Evolutionary conservation across 2,888 invertebrate genomes (phyloP), one percentile per base, ranked within the genome.

Genomic region (Deroplatys truncata): DNA sequence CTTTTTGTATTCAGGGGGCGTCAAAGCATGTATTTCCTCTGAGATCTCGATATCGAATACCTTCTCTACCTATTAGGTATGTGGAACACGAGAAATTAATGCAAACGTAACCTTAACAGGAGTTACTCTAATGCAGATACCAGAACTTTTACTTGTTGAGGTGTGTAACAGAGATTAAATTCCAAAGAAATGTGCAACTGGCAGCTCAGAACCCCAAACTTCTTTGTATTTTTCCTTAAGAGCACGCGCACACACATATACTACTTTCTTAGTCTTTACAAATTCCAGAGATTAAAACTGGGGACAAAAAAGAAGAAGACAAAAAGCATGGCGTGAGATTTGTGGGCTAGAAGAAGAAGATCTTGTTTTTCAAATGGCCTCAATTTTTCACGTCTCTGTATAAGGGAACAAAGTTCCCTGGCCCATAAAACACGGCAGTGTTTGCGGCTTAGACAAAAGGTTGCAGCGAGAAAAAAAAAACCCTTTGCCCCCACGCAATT

Each of bases 331-430:
- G 43, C 43, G 43, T 43, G 13, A 43, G 43, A 43, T 43, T 43
- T 43, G 20, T 72, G 25, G 25, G 56, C 56, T 72, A 15, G 56
- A 72, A 20, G 25, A 72, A 49, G 86, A 72, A 72, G 28, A 86
- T 29, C 86, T 86, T 86, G 86, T 86, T 86, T 86, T 72, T 86
- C 86, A 86, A 86, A 86, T 86, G 86, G 72, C 86, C 86, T 86
- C 86, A 86, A 86, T 86, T 28, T 86, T 86, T 86, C 86, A 86
- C 86, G 86, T 82, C 86, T 86, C 72, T 82, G 86, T 29, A 72
- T 72, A 72, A 72, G 56, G 9, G 56, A 72, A 86, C 86, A 56
- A 86, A 86, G 56, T 86, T 86, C 72, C 20, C 56, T 20, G 56
- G 56, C 56, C 56, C 56, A 56, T 86, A 86, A 86, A 86, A 49